These are phyloP conservation scores for Phalanger gymnotis DNA, from an alignment of 2,797 vertebrate genomes.

Conservation along the genomic window DNA sequence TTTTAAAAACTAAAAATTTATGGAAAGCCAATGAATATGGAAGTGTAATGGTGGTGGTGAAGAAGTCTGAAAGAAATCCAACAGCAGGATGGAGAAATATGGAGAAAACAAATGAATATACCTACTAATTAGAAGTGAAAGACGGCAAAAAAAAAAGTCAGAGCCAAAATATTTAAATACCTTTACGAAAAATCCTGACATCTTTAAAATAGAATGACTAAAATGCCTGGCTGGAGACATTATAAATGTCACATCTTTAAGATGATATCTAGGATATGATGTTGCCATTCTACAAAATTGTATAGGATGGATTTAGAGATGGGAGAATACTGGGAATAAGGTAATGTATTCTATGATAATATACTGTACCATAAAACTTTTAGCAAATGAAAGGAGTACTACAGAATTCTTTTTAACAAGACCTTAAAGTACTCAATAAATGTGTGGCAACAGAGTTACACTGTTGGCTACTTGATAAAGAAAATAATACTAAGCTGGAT, in stretches of 20 bases:
- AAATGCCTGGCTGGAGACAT: constrained; percentile 11
- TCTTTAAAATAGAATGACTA: constrained; percentile 18
- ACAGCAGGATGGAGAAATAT: constrained; percentile 23
- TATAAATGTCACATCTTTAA: constrained; percentile 12
- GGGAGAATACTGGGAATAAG: not conserved
- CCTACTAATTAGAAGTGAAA: constrained; percentile 27
- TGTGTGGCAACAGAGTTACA: not conserved
- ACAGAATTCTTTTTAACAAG: constrained; percentile 3
- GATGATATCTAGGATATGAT: constrained; percentile 5
- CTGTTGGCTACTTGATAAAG: not conserved
- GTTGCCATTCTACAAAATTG: not conserved
- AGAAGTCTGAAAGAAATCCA: constrained; percentile 4
- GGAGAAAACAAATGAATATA: constrained; percentile 14
- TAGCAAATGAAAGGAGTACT: not conserved
- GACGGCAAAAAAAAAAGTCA: constrained; percentile 16
- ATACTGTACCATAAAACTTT: not conserved
- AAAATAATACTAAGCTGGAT: not conserved
- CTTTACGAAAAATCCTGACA: constrained; percentile 16
- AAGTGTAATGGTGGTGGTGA: constrained; percentile 3
- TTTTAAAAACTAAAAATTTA: constrained; percentile 38
- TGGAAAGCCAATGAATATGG: constrained; percentile 28
- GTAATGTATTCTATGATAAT: not conserved
- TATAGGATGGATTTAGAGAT: not conserved
- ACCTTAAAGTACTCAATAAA: constrained; percentile 10
- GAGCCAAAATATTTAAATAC: constrained; percentile 32